A percentile compares a stretch with the other conserved stretches of the same genome.
These are phyloP conservation scores for Gambusia affinis DNA, from an alignment of 2,113 vertebrate genomes.

Conservation along the genomic window DNA sequence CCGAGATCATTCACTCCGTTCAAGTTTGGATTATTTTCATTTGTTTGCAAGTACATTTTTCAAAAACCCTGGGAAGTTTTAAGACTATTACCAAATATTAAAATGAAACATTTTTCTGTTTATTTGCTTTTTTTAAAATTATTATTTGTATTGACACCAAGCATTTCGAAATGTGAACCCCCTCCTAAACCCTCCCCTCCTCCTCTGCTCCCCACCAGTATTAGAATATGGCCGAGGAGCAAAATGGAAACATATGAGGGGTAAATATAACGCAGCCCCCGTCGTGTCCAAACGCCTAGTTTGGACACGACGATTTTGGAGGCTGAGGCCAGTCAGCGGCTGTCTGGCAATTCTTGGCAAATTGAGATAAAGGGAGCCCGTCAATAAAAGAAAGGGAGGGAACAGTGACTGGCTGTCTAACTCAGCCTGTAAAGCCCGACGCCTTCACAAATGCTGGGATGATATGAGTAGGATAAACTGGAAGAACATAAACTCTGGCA, in stretches of 20 bases:
- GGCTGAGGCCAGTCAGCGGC: conserved; percentile 61
- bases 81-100: neutral
- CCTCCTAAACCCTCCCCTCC: neutral
- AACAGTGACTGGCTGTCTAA: conserved; percentile 69
- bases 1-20: conserved; percentile 39
- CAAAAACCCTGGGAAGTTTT: neutral
- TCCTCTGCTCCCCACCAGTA: conserved; percentile 6
- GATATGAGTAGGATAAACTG: conserved; percentile 52
- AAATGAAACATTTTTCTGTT: too few species aligned
- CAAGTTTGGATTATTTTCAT: neutral
- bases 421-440: conserved; percentile 62
- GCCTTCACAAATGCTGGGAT: conserved; percentile 58
- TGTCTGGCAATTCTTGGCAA: conserved; percentile 75
- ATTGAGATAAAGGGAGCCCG: conserved; percentile 78
- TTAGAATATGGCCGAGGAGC: conserved; percentile 49
- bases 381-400: conserved; percentile 72
- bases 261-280: conserved; percentile 42
- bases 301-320: conserved; percentile 13
- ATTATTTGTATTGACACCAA: neutral
- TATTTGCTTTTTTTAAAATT: too few species aligned
- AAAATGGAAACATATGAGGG: conserved; percentile 57
- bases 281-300: conserved; percentile 41
- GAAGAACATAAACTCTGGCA: conserved; percentile 31
- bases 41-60: neutral
- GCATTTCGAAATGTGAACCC: neutral